A percentile compares a stretch with the other conserved stretches of the same genome.
These are phyloP conservation scores for Protonemura montana DNA, from an alignment of 2,888 invertebrate genomes.

Conservation along the genomic window DNA sequence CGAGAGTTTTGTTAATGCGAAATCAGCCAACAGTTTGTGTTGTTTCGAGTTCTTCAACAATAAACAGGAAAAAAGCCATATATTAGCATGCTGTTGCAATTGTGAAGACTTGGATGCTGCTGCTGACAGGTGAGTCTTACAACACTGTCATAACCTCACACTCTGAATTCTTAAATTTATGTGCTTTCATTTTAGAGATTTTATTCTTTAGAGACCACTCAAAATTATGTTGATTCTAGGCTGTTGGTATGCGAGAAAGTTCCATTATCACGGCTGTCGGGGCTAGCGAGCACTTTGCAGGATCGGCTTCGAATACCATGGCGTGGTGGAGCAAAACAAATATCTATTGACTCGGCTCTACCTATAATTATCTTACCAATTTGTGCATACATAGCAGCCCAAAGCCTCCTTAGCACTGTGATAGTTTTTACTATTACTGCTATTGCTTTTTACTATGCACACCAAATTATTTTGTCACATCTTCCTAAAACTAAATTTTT, in stretches of 20 bases:
- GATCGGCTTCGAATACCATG: conserved; percentile 67
- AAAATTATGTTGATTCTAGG: conserved; percentile 56
- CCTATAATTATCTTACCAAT: conserved; percentile 63
- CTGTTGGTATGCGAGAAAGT: conserved; percentile 57
- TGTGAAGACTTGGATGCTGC: conserved; percentile 66
- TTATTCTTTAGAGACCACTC: background rate
- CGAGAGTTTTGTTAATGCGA: background rate
- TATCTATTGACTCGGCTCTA: conserved; percentile 62
- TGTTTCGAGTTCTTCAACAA: conserved; percentile 68
- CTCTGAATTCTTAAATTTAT: background rate
- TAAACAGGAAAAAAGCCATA: conserved; percentile 62
- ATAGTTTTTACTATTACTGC: conserved; percentile 55
- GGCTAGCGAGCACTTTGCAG: conserved; percentile 61
- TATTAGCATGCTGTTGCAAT: conserved; percentile 67
- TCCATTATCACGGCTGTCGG: conserved; percentile 55
- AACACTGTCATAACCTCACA: conserved; percentile 10
- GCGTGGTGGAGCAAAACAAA: conserved; percentile 66
- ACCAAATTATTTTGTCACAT: conserved; percentile 55
- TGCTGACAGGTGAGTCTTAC: conserved; percentile 61
- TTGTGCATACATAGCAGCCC: conserved; percentile 61
- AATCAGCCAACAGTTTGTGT: conserved; percentile 56
- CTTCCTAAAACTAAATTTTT: conserved; percentile 73
- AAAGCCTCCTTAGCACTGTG: conserved; percentile 59
- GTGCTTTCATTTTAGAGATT: background rate
- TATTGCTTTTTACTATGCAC: conserved; percentile 47